These are phyloP conservation scores for Microtus montanus DNA, from an alignment of 2,113 vertebrate species.

Conservation along the genomic window DNA sequence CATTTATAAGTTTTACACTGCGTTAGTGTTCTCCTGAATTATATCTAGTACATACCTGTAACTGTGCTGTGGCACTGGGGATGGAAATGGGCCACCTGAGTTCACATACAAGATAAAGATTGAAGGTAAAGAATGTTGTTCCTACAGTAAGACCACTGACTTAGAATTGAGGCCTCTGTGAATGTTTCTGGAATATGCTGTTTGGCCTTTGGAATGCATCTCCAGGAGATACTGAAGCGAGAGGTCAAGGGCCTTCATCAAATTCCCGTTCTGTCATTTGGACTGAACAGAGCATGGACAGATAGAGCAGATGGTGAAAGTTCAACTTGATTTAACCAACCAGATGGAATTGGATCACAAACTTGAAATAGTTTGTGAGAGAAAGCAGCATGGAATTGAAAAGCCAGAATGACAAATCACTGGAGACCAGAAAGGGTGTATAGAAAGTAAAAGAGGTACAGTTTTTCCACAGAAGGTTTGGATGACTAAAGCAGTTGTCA, in stretches of 20 bases:
- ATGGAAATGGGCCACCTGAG: background rate
- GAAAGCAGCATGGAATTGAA: constrained; percentile 22
- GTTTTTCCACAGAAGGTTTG: constrained; percentile 26
- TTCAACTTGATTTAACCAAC: constrained; percentile 41
- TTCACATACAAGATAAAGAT: constrained; percentile 11
- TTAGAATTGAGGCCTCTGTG: background rate
- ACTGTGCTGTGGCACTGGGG: background rate
- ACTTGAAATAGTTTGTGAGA: constrained; percentile 37
- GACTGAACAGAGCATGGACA: background rate
- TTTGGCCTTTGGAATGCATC: background rate
- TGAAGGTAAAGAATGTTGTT: background rate
- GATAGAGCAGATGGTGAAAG: constrained; percentile 47
- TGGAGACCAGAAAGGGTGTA: background rate
- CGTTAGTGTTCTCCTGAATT: background rate
- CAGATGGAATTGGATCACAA: constrained; percentile 36
- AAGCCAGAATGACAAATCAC: constrained; percentile 6
- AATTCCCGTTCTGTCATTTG: background rate
- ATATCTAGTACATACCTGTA: background rate
- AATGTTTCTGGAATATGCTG: background rate
- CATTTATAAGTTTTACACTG: background rate
- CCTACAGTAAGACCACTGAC: background rate
- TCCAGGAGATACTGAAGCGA: background rate
- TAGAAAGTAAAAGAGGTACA: background rate
- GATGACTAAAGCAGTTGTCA: background rate
- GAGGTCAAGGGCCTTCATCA: background rate